These are phyloP conservation scores for Hephaestus fuliginosus DNA, from an alignment of 2,797 vertebrate genomes.

Conservation along the genomic window DNA sequence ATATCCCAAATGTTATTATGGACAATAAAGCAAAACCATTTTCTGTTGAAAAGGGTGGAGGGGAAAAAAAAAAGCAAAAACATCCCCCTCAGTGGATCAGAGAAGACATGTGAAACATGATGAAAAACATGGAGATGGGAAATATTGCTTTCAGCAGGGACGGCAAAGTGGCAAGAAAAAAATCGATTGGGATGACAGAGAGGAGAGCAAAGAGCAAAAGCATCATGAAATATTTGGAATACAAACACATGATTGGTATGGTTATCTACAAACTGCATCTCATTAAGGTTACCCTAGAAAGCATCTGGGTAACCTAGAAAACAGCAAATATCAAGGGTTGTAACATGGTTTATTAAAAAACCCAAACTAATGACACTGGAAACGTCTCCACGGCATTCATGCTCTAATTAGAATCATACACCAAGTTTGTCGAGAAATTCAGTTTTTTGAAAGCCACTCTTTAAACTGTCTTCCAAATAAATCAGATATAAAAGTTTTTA, in stretches of 20 bases:
- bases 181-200: conserved; percentile 8
- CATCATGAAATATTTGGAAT: conserved; percentile 4
- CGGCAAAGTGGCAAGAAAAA: conserved; percentile 1
- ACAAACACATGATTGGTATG: background rate
- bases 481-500: background rate
- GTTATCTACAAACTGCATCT: conserved; percentile 14
- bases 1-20: background rate
- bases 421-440: background rate
- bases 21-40: background rate
- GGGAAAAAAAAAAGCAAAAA: background rate
- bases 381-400: background rate
- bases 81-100: background rate
- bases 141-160: background rate
- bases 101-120: background rate
- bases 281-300: conserved; percentile 38
- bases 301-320: conserved; percentile 49
- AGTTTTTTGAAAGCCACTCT: background rate
- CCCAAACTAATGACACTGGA: background rate
- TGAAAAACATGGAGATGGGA: conserved; percentile 2
- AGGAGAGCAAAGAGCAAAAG: conserved; percentile 2
- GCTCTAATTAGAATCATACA: conserved; percentile 17
- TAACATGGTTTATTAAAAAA: conserved; percentile 34
- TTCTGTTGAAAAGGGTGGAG: background rate
- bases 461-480: background rate
- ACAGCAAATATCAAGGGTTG: conserved; percentile 1